These are phyloP conservation scores for Phataginus tricuspis DNA, from an alignment of 2,797 vertebrate species.

Conservation along the genomic window DNA sequence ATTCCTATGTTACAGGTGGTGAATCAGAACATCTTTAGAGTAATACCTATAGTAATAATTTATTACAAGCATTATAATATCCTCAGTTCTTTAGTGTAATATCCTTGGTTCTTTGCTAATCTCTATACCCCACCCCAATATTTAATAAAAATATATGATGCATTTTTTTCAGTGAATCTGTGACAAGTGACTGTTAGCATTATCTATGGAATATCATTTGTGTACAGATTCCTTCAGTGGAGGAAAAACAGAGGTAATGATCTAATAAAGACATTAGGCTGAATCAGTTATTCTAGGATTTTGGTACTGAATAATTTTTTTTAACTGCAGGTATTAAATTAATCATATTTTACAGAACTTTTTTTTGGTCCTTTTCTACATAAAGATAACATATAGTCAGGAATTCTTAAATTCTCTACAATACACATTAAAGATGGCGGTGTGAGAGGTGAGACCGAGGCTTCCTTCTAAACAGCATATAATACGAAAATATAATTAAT, in stretches of 20 bases:
- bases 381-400: neutral
- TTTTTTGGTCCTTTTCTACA: neutral
- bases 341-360: neutral
- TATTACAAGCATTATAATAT: constrained; percentile 14
- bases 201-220: neutral
- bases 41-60: constrained; percentile 10
- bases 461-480: no score
- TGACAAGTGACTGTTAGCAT: neutral
- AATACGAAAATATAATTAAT: no score
- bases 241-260: neutral
- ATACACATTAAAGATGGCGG: neutral
- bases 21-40: constrained; percentile 25
- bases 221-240: neutral
- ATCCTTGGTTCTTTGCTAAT: constrained; percentile 29
- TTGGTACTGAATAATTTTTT: constrained; percentile 38
- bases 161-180: neutral
- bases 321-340: neutral
- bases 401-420: neutral
- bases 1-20: neutral
- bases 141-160: constrained; percentile 35
- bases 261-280: constrained; percentile 35
- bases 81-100: constrained; percentile 22
- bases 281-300: neutral
- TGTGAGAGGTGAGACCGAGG: no score
- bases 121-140: neutral